phyloP scores from a whole-genome alignment of 2,888 invertebrate species.

The Phengaris arion region DNA sequence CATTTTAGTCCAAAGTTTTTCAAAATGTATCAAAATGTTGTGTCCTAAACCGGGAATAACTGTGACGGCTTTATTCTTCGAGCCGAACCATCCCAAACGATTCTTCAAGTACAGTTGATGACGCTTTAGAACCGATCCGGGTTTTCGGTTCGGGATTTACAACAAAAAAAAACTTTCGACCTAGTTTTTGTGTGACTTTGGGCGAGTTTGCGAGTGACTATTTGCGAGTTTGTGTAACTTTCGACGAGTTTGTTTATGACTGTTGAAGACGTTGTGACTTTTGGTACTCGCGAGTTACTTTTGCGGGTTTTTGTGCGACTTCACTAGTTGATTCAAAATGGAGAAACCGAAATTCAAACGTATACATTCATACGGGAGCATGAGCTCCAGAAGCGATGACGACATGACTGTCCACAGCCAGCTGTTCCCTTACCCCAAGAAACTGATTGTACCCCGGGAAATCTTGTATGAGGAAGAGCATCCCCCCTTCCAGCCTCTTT shows the following conservation, averaged over 20 bases:
- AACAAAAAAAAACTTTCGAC: conserved; percentile 18
- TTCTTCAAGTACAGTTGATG: conserved; percentile 79
- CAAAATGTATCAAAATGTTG: conserved; percentile 76
- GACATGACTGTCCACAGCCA: conserved; percentile 74
- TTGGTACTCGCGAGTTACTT: background rate
- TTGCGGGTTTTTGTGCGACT: background rate
- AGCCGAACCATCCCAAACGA: conserved; percentile 71
- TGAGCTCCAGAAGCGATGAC: conserved; percentile 68
- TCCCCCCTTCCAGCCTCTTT: conserved; percentile 67
- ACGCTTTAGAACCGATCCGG: conserved; percentile 48
- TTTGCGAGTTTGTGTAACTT: background rate
- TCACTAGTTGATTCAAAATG: conserved; percentile 43
- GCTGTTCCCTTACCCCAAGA: conserved; percentile 66
- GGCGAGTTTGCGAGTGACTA: conserved; percentile 26
- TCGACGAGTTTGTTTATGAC: conserved; percentile 31
- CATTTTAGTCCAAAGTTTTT: conserved; percentile 33
- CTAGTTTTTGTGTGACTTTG: conserved; percentile 35
- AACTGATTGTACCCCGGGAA: conserved; percentile 65
- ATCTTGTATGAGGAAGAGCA: conserved; percentile 70
- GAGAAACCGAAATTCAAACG: conserved; percentile 58
- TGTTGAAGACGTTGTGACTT: conserved; percentile 30
- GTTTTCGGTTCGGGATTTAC: conserved; percentile 36
- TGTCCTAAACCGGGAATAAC: conserved; percentile 63
- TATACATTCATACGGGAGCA: conserved; percentile 71
- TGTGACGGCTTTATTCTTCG: conserved; percentile 64